Percentiles rank a stretch among this genome's conserved stretches.
Conservation (phyloP, 2,797 vertebrate genomes). For the Thunnus albacares region DNA sequence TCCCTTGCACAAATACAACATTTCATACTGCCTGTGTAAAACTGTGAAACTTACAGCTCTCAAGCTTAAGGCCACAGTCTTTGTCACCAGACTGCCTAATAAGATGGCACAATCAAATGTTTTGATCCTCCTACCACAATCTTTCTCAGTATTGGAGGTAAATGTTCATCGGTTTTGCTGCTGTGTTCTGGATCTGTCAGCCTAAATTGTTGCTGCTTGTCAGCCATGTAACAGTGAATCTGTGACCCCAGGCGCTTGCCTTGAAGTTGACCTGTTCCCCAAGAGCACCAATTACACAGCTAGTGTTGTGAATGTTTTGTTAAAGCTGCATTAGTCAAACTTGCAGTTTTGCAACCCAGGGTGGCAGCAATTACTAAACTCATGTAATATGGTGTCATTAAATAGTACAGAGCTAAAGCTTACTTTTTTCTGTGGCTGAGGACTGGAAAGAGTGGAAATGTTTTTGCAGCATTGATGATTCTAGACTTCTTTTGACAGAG, state of each 20-base stretch:
- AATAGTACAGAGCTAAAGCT: constrained; percentile 26
- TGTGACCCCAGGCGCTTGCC: constrained; percentile 52
- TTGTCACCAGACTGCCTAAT: constrained; percentile 5
- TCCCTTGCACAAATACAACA: background rate
- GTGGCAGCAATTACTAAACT: constrained; percentile 55
- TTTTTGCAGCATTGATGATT: background rate
- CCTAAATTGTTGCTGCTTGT: constrained; percentile 28
- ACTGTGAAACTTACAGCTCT: background rate
- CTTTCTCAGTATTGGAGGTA: background rate
- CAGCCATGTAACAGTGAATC: constrained; percentile 22
- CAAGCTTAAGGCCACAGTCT: background rate
- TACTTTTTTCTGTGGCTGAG: constrained; percentile 14
- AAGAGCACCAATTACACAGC: constrained; percentile 62
- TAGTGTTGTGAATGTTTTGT: constrained; percentile 50
- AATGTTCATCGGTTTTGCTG: constrained; percentile 17
- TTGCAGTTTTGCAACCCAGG: constrained; percentile 41
- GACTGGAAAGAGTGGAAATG: background rate
- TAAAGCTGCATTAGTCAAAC: constrained; percentile 59
- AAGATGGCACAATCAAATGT: background rate
- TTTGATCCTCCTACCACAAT: constrained; percentile 5
- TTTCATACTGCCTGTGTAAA: constrained; percentile 2
- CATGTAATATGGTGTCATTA: constrained; percentile 45
- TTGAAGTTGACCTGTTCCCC: constrained; percentile 59
- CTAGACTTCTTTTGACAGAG: constrained; percentile 8
- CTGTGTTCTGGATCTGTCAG: constrained; percentile 30